Conservation (phyloP, 2,888 invertebrate genomes). For the Tuta absoluta region DNA sequence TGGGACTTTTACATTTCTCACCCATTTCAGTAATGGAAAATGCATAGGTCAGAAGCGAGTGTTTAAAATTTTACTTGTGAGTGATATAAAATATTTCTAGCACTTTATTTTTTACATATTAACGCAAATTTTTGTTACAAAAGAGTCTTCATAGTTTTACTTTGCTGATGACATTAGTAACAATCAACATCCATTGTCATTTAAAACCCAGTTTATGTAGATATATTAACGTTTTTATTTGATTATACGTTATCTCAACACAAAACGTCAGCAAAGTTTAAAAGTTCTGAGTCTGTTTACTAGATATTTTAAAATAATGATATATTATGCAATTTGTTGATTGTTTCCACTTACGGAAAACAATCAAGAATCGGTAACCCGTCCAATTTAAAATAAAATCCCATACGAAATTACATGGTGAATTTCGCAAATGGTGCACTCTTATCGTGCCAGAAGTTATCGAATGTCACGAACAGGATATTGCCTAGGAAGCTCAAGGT, state of each 20-base stretch:
- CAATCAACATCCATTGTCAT: too few relatives aligned
- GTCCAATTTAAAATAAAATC: background rate
- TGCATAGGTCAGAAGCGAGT: conserved; percentile 2
- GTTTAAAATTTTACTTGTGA: background rate
- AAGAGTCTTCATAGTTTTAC: background rate
- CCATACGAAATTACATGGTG: background rate
- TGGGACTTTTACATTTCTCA: conserved; percentile 12
- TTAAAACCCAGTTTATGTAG: background rate
- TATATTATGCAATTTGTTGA: too few relatives aligned
- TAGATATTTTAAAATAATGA: too few relatives aligned
- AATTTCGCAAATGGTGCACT: background rate
- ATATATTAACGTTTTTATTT: background rate
- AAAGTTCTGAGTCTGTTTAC: too few relatives aligned
- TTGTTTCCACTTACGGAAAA: too few relatives aligned
- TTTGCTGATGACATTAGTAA: too few relatives aligned
- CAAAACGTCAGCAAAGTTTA: too few relatives aligned
- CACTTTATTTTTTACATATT: background rate
- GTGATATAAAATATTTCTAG: background rate
- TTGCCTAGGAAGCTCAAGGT: conserved; percentile 19
- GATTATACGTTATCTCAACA: background rate
- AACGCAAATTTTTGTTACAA: background rate
- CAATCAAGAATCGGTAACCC: background rate
- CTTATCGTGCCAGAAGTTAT: conserved; percentile 14
- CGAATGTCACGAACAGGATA: conserved; percentile 28
- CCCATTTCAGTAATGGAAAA: conserved; percentile 17